Percentiles rank a stretch among this genome's conserved stretches.
These are phyloP conservation scores for Venustaconcha ellipsiformis DNA, from an alignment of 1,140 invertebrate genomes.

Conservation along the genomic window DNA sequence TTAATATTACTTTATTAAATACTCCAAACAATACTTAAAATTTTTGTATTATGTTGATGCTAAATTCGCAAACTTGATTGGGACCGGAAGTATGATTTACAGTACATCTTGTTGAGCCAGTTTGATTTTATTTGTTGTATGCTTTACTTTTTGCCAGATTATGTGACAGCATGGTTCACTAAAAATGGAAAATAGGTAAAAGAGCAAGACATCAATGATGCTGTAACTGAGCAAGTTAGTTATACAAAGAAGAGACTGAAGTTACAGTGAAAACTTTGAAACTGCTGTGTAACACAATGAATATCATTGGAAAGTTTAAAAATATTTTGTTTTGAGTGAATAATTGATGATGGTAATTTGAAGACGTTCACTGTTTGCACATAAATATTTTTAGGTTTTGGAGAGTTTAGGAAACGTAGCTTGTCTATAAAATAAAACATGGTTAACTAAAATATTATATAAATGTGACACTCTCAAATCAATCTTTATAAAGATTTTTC, in stretches of 20 bases:
- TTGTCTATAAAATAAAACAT: too few species aligned
- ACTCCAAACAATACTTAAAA: not conserved
- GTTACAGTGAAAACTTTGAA: too few species aligned
- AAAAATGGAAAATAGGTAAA: constrained; percentile 11
- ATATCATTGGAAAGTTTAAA: too few species aligned
- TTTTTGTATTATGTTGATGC: not conserved
- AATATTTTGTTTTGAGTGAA: too few species aligned
- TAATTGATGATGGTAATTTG: too few species aligned
- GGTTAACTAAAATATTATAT: too few species aligned
- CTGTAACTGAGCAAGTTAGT: constrained; percentile 15
- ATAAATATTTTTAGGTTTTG: too few species aligned
- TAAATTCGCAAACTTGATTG: not conserved
- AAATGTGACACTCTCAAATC: too few species aligned
- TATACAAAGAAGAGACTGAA: constrained; percentile 2
- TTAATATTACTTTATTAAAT: constrained; percentile 1
- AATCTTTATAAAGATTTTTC: too few species aligned
- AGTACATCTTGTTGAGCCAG: not conserved
- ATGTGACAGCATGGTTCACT: not conserved
- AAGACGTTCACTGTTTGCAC: too few species aligned
- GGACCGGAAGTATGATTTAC: not conserved
- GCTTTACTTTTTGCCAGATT: not conserved
- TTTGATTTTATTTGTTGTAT: not conserved
- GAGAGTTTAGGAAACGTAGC: too few species aligned
- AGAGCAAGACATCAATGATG: constrained; percentile 9
- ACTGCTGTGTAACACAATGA: too few species aligned